Conservation (phyloP, 2,797 vertebrate genomes). For the Falco concolor region DNA sequence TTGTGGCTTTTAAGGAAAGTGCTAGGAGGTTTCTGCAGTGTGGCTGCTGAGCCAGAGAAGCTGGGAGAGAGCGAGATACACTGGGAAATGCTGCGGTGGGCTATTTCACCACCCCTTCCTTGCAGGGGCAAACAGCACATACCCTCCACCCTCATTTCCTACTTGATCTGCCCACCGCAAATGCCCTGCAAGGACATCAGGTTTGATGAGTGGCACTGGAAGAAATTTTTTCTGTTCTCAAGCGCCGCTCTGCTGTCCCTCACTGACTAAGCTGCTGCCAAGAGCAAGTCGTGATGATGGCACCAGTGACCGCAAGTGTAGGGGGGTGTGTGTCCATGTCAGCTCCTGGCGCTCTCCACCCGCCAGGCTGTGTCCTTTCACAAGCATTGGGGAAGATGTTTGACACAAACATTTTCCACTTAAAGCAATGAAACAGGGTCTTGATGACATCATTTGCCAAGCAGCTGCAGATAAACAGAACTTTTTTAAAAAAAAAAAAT, state of each 20-base stretch:
- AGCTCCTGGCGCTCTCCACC: rapidly evolving
- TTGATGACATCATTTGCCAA: not conserved
- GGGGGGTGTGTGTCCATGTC: rapidly evolving
- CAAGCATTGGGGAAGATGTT: not conserved
- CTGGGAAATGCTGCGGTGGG: rapidly evolving
- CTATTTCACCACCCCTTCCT: not conserved
- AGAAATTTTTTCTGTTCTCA: not conserved
- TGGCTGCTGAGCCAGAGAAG: not conserved
- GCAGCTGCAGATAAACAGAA: not conserved
- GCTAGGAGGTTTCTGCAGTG: not conserved
- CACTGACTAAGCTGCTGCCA: not conserved
- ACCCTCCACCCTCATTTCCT: not conserved
- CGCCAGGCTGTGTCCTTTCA: rapidly evolving
- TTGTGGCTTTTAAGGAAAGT: not conserved
- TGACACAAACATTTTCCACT: not conserved
- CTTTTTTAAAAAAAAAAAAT: too few relatives aligned
- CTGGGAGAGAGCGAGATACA: not conserved
- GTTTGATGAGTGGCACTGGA: not conserved
- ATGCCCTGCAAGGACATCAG: rapidly evolving
- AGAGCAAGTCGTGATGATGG: not conserved
- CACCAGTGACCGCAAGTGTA: not conserved
- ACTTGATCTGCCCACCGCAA: not conserved
- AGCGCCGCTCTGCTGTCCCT: not conserved
- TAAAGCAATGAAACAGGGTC: not conserved
- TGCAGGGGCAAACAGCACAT: not conserved